Conservation (phyloP, 2,113 vertebrate genomes). For the zebrafish (Danio rerio) region DNA sequence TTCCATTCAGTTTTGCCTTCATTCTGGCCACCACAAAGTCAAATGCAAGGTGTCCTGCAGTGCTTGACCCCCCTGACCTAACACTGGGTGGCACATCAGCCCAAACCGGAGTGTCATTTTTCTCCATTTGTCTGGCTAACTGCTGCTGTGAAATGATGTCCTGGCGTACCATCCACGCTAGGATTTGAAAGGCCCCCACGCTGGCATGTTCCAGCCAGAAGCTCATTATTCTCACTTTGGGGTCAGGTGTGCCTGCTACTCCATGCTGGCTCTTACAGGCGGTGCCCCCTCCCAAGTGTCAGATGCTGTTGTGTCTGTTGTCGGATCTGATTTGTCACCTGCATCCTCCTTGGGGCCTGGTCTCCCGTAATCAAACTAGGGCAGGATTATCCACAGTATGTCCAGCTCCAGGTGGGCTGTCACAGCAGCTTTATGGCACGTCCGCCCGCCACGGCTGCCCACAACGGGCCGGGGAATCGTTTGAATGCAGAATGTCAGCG, state of each 20-base stretch:
- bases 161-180: background rate
- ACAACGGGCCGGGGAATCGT: background rate
- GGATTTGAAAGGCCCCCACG: background rate
- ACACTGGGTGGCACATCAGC: background rate
- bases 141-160: conserved; percentile 34
- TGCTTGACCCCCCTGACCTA: conserved; percentile 22
- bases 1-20: background rate
- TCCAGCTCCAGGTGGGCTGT: conserved; percentile 44
- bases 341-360: conserved; percentile 16
- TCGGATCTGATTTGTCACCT: conserved; percentile 49
- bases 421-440: conserved; percentile 27
- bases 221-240: conserved; percentile 40
- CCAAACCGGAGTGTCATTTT: conserved; percentile 10
- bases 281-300: conserved; percentile 26
- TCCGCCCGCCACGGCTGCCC: background rate
- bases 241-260: conserved; percentile 42
- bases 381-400: conserved; percentile 34
- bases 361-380: conserved; percentile 36
- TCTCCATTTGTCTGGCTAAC: conserved; percentile 24
- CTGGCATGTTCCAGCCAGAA: conserved; percentile 32
- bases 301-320: conserved; percentile 42
- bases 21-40: conserved; percentile 1
- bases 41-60: background rate
- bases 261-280: conserved; percentile 4
- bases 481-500: conserved; percentile 24